A percentile compares a stretch with the other conserved stretches of the same genome.
phyloP scores from a whole-genome alignment of 2,888 invertebrate genomes.

The Scelioninae gen. 2 region DNA sequence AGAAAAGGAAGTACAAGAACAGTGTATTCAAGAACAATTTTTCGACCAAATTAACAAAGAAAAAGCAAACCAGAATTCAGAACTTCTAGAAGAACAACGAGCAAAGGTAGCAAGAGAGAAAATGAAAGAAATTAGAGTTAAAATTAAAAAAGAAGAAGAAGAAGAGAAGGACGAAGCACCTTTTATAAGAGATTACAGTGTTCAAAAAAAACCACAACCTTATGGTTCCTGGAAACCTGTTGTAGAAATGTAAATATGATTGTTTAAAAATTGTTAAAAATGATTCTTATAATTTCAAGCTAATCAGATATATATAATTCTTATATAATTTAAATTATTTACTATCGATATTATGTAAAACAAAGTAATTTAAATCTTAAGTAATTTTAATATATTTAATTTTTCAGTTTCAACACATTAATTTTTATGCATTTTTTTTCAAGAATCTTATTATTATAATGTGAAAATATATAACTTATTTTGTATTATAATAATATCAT shows the following conservation, averaged over 20 bases:
- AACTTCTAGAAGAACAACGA: slow-evolving; percentile 71
- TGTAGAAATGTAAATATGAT: slow-evolving; percentile 78
- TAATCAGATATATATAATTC: no score
- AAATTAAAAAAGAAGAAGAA: slow-evolving; percentile 69
- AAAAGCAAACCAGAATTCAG: slow-evolving; percentile 74
- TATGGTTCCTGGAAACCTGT: slow-evolving; percentile 88
- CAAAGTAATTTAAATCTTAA: no score
- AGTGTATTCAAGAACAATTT: slow-evolving; percentile 75
- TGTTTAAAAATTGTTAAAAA: no score
- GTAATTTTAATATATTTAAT: no score
- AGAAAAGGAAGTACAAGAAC: slow-evolving; percentile 76
- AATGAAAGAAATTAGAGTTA: slow-evolving; percentile 73
- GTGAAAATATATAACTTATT: no score
- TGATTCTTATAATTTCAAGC: no score
- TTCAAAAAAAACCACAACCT: slow-evolving; percentile 80
- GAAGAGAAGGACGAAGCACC: slow-evolving; percentile 73
- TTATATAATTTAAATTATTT: neutral
- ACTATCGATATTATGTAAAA: no score
- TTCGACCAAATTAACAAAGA: slow-evolving; percentile 76
- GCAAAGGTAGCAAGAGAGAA: slow-evolving; percentile 71
- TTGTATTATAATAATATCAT: slow-evolving; percentile 16
- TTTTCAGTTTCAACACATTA: no score
- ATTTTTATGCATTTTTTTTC: no score
- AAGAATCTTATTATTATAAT: no score
- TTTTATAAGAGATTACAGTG: slow-evolving; percentile 77